These are phyloP conservation scores for Thereva unica DNA, from an alignment of 2,888 invertebrate species.

Conservation along the genomic window DNA sequence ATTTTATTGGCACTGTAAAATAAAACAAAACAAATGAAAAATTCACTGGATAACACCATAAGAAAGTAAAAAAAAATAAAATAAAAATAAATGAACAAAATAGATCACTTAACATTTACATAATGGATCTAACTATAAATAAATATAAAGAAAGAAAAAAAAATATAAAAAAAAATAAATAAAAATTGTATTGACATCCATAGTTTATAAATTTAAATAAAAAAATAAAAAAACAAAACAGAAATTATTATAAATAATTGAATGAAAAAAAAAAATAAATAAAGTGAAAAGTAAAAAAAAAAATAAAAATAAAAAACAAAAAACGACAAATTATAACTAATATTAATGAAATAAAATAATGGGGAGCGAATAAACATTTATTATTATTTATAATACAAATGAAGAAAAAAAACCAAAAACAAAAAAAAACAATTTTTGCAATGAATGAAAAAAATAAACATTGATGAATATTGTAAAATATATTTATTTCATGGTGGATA, in stretches of 20 bases:
- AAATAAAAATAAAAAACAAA: slow-evolving; percentile 9
- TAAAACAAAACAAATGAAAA: slow-evolving; percentile 16
- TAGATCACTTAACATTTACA: slow-evolving; percentile 33
- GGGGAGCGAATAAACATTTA: too few relatives aligned
- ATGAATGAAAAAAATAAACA: too few relatives aligned
- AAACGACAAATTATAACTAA: neutral
- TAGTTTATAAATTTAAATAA: slow-evolving; percentile 28
- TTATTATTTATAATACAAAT: too few relatives aligned
- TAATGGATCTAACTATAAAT: slow-evolving; percentile 30
- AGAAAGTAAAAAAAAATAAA: slow-evolving; percentile 32
- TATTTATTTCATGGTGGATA: slow-evolving; percentile 20
- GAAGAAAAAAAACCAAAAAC: slow-evolving; percentile 13
- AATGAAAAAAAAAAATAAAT: slow-evolving; percentile 11
- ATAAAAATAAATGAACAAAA: slow-evolving; percentile 16
- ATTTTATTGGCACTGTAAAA: slow-evolving; percentile 29
- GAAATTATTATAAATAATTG: slow-evolving; percentile 16
- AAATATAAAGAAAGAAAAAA: slow-evolving; percentile 36
- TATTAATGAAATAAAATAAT: too few relatives aligned
- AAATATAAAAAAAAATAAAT: slow-evolving; percentile 24
- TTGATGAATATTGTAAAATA: slow-evolving; percentile 5
- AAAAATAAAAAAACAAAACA: slow-evolving; percentile 13
- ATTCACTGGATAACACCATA: slow-evolving; percentile 39
- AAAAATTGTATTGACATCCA: slow-evolving; percentile 30
- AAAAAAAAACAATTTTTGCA: slow-evolving; percentile 3
- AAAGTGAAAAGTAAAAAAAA: slow-evolving; percentile 14